These are phyloP conservation scores for Oryzias dopingdopingensis DNA, from an alignment of 2,797 vertebrate species.

Conservation along the genomic window DNA sequence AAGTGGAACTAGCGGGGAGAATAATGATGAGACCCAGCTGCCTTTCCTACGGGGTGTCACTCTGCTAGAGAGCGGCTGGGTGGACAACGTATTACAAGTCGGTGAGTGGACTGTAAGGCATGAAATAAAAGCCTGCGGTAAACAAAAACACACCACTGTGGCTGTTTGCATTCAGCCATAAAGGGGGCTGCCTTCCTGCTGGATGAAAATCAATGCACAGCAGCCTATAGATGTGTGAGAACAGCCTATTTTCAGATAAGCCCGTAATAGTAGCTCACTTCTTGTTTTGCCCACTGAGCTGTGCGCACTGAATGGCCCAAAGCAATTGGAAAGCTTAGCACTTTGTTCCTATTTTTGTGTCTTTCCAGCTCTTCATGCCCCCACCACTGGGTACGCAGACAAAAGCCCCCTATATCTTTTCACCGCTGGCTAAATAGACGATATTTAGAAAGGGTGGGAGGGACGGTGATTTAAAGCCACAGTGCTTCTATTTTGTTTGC, in stretches of 20 bases:
- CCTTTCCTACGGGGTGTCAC: slow-evolving; percentile 95
- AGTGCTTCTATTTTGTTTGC: slow-evolving; percentile 78
- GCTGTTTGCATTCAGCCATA: slow-evolving; percentile 40
- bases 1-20: slow-evolving; percentile 80
- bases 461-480: slow-evolving; percentile 87
- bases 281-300: slow-evolving; percentile 74
- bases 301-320: slow-evolving; percentile 78
- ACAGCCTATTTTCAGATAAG: slow-evolving; percentile 68
- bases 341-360: slow-evolving; percentile 92
- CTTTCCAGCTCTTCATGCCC: slow-evolving; percentile 82
- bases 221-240: slow-evolving; percentile 65
- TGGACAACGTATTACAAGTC: slow-evolving; percentile 98
- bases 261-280: slow-evolving; percentile 72
- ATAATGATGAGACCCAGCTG: slow-evolving; percentile 89
- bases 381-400: slow-evolving; percentile 81
- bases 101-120: slow-evolving; percentile 83
- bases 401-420: slow-evolving; percentile 91
- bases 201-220: slow-evolving; percentile 68
- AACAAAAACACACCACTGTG: slow-evolving; percentile 39
- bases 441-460: slow-evolving; percentile 87
- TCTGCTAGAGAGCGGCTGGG: slow-evolving; percentile 92
- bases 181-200: slow-evolving; percentile 52
- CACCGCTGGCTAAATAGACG: slow-evolving; percentile 87
- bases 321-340: slow-evolving; percentile 81
- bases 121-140: slow-evolving; percentile 30